Percentiles rank a stretch among this genome's conserved stretches.
Evolutionary conservation across 2,888 invertebrate genomes (phyloP).

Genomic region (Rapana venosa): DNA sequence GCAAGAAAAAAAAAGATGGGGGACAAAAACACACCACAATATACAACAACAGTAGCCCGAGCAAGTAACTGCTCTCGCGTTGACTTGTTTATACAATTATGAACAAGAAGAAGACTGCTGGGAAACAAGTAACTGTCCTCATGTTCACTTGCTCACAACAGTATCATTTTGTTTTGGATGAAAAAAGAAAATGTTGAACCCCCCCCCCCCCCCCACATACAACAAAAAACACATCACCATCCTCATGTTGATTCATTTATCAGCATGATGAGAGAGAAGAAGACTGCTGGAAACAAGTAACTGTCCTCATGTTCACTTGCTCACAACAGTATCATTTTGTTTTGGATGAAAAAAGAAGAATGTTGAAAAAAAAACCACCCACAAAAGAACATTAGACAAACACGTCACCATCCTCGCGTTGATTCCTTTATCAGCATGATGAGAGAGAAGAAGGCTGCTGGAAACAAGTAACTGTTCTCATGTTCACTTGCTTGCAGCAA

Average conservation of each 20-base stretch:
- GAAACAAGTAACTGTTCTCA: conserved; percentile 16
- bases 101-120: neutral
- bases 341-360: neutral
- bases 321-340: neutral
- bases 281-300: neutral
- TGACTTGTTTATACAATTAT: neutral
- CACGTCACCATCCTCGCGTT: conserved; percentile 20
- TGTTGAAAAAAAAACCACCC: too few relatives aligned
- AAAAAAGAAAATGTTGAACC: too few relatives aligned
- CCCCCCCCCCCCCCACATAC: too few relatives aligned
- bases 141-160: conserved; percentile 25
- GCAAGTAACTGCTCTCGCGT: conserved; percentile 30
- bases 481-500: neutral
- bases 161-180: neutral
- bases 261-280: too few relatives aligned
- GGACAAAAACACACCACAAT: neutral
- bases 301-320: conserved; percentile 28
- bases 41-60: neutral
- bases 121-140: conserved; percentile 14
- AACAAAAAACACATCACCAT: neutral
- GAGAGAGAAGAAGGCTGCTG: too few relatives aligned
- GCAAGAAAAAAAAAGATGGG: too few relatives aligned
- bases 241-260: conserved; percentile 4
- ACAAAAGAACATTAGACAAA: too few relatives aligned
- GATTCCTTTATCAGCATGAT: neutral